These are phyloP conservation scores for Passer montanus DNA, from an alignment of 2,113 vertebrate genomes.

Conservation along the genomic window DNA sequence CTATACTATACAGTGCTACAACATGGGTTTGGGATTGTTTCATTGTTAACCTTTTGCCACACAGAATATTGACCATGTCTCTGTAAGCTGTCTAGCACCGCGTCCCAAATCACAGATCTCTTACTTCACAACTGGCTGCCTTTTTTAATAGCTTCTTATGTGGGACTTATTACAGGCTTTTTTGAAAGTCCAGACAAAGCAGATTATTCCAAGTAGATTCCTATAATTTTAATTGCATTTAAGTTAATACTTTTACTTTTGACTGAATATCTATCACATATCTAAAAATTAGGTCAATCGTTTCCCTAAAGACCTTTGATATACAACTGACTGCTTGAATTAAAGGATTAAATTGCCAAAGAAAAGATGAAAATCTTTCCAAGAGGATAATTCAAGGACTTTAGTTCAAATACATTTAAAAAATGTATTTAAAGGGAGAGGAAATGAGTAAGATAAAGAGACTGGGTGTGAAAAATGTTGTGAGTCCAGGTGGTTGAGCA, in stretches of 20 bases:
- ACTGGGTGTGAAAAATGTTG: constrained; percentile 41
- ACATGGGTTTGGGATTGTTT: neutral
- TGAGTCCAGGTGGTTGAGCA: constrained; percentile 58
- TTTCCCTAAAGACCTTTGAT: constrained; percentile 32
- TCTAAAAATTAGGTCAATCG: neutral
- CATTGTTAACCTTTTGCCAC: neutral
- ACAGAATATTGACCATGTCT: neutral
- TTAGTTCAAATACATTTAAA: constrained; percentile 29
- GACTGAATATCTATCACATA: constrained; percentile 18
- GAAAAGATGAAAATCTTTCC: constrained; percentile 28
- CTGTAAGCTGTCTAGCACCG: neutral
- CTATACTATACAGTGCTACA: neutral
- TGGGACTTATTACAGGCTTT: neutral
- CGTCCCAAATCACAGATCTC: neutral
- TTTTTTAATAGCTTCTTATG: neutral
- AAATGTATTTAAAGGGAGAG: constrained; percentile 10
- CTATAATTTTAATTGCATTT: constrained; percentile 46
- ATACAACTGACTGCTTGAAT: constrained; percentile 19
- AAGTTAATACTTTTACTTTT: constrained; percentile 50
- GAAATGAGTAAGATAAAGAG: constrained; percentile 53
- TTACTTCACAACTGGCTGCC: neutral
- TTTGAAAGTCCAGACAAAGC: neutral
- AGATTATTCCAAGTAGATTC: neutral
- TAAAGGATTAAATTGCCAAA: constrained; percentile 34
- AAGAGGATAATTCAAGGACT: constrained; percentile 40